Evolutionary conservation across 2,888 invertebrate genomes (phyloP), one percentile per base, ranked within the genome.

Genomic region (Actias luna): DNA sequence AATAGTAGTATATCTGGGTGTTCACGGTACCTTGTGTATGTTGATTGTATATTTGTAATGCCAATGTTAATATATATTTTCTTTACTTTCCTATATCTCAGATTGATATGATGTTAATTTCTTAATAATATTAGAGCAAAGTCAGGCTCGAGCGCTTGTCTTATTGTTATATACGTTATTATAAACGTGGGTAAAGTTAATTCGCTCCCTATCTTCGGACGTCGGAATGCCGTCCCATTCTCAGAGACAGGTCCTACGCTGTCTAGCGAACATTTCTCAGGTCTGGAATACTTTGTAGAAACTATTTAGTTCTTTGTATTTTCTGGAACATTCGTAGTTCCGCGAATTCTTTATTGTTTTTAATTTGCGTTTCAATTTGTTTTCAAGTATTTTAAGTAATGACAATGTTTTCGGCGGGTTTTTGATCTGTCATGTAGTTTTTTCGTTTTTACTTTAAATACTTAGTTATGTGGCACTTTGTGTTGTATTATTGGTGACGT

Each of bases 141-240:
- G 46, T 46, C 22, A 22, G 46, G 22, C 22, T 5, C 10, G 7
- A 22, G 12, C 7, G 46, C 46, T 22, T 50, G 25, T 50, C 18
- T 18, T 22, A 25, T 52, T 52, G 22, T 5, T 27, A 8, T 27
- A 27, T 52, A 16, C 25, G 16, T 36, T 36, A 16, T 16, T 12
- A 33, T 33, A 33, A 33, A 33, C 46, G 22, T 71, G 67, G 16
- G 36, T 33, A n/a, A 64, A 62, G 72, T 66, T 65, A 68, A 71
- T 67, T 63, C 63, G 50, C 58, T 65, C 67, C 59, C 67, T n/a
- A 42, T 60, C 65, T 10, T 64, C 39, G 33, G 67, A 29, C 29
- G 60, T 52, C 52, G 71, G 72, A 73, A 73, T 74, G 71, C 60
- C 55, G 64, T 64, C 60, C 60, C 67, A 65, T 72, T 71, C 63